Evolutionary conservation across 2,113 vertebrate species (phyloP), one percentile per base, ranked within the genome.

Genomic region (Campylomormyrus tamandua): DNA sequence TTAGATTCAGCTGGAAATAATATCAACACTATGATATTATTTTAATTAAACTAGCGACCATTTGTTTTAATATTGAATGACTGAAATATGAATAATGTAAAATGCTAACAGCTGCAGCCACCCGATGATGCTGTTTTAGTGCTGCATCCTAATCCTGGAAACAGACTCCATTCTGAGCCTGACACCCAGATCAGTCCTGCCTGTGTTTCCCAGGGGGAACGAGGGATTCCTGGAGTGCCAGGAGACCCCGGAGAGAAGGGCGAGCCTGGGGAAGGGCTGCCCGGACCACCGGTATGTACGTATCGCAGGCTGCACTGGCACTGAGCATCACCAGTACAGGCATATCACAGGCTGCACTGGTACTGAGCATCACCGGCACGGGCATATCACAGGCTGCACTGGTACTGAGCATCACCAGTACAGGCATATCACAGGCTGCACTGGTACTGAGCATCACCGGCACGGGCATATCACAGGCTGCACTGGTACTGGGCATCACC

Each of bases 161-260:
- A 80, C 6, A 13, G 31, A 35, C 70, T 31, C 58, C 42, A 48
- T 39, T 83, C 39, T 9, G 35, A 83, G 21, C 7, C 15, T 0
- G 7, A 42, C 17, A 50, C 21, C 83, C 45, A n/a, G 1, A 48
- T 24, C 83, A 45, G 80, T 90, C 7, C 70, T 89, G n/a, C 13
- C 56, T 62, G 90, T 77, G 89, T 92, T 27, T 89, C 1, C 89
- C 92, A 99, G 98, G 98, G 98, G 4, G 98, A 99, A 93, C 94
- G 98, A 95, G 98, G 98, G 24, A 93, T 99, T 0, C 98, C 97
- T 11, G 98, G 98, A 48, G 91, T 98, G 49, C 97, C 97, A 6
- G 98, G 98, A 89, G 94, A 97, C 31, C 96, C 96, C 1, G 98
- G 98, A 49, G 98, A 99, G 87, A 96, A 93, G 90, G 98, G 98